Evolutionary conservation across 2,888 invertebrate genomes (phyloP).

Genomic region (Brachyopa scutellaris): DNA sequence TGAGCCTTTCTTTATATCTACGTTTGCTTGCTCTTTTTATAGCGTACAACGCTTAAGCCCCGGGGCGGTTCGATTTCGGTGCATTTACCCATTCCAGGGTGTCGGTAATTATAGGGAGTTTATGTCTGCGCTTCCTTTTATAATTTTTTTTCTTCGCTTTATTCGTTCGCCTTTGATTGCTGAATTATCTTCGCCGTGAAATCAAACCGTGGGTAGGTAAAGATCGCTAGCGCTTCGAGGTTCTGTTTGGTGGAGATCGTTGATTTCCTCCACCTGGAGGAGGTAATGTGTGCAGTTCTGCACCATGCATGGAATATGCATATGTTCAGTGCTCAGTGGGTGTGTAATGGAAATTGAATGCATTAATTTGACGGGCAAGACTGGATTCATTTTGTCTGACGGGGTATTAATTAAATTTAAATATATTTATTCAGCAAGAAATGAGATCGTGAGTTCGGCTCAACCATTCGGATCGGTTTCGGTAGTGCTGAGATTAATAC

Average conservation of each 20-base stretch:
- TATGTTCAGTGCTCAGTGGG: constrained; percentile 60
- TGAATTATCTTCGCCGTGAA: constrained; percentile 76
- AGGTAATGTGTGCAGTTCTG: constrained; percentile 4
- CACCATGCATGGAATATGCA: constrained; percentile 36
- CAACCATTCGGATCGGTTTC: no score
- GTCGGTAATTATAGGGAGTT: constrained; percentile 82
- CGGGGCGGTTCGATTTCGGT: constrained; percentile 80
- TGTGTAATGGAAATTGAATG: constrained; percentile 72
- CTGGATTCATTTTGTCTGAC: constrained; percentile 59
- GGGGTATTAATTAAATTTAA: constrained; percentile 70
- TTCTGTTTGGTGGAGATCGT: constrained; percentile 54
- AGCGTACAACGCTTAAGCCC: constrained; percentile 71
- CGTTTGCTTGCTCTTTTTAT: constrained; percentile 30
- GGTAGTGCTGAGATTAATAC: constrained; percentile 31
- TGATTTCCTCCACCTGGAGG: constrained; percentile 51
- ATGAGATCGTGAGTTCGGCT: constrained; percentile 1
- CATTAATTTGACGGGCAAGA: constrained; percentile 69
- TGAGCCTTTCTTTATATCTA: constrained; percentile 57
- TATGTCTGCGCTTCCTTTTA: constrained; percentile 81
- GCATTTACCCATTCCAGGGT: constrained; percentile 81
- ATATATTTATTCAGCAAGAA: constrained; percentile 59
- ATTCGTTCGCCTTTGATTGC: constrained; percentile 75
- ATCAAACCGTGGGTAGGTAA: constrained; percentile 71
- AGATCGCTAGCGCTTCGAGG: constrained; percentile 54
- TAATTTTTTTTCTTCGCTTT: constrained; percentile 74